Evolutionary conservation across 1,140 invertebrate genomes (phyloP), one percentile per base, ranked within the genome.

Genomic region (Holcopasites calliopsidis): DNA sequence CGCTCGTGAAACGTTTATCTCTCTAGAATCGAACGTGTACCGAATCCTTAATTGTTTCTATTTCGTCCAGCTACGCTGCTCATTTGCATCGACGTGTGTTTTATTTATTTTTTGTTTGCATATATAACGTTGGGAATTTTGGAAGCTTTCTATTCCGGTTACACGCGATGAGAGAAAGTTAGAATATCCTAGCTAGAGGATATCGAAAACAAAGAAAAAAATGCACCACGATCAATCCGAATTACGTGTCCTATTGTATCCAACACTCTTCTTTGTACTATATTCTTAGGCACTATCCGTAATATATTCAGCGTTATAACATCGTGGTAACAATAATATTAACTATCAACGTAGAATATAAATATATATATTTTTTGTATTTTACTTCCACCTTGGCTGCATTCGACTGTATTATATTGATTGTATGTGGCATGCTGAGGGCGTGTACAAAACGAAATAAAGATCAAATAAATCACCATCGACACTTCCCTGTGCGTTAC

Each of bases 401-500:
- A 81, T 88, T 88, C 82, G 78, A 87, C 76, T 88, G 85, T 87
- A 87, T 86, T 85, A 88, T 88, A 88, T 84, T 87, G 80, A 86
- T 87, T 88, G 81, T 88, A 87, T 87, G 85, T 86, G 85, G 86
- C 86, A 86, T 87, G 86, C 85, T 81, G 70, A 88, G 86, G 86
- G 85, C 87, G 85, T 88, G 87, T 88, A 88, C 86, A 88, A 88
- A 88, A 87, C 78, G 76, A 84, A 88, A 85, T 86, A 87, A 87
- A 87, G 76, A 85, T 76, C 65, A 85, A 86, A 80, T 86, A 87
- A 87, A 88, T 78, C 73, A 80, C 47, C 75, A 79, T 11, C 60
- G 60, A 66, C 50, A 42, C 1, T n/a, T 68, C 8, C 44, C 50
- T 57, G n/a, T 40, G 38, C 58, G 44, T 65, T 65, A 23, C 31